Conservation (phyloP, 2,888 invertebrate genomes). For the Lamellibrachia satsuma region DNA sequence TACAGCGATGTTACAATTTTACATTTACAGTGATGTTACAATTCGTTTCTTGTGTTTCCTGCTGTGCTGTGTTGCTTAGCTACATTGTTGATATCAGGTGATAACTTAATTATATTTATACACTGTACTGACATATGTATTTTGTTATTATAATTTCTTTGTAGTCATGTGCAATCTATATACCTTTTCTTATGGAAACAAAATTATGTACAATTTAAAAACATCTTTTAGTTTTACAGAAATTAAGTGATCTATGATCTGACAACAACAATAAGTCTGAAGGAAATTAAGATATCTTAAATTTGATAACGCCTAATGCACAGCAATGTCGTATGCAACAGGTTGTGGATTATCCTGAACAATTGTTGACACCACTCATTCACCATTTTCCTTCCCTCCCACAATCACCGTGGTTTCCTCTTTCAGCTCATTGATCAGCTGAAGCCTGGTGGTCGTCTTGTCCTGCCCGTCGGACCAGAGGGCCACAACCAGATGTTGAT, state of each 20-base stretch:
- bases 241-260: neutral
- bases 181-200: neutral
- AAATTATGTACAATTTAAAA: neutral
- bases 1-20: neutral
- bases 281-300: neutral
- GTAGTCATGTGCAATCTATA: neutral
- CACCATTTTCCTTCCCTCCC: neutral
- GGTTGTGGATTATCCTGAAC: neutral
- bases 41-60: neutral
- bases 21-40: neutral
- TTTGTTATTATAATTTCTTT: neutral
- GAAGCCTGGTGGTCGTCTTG: constrained; percentile 89
- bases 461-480: constrained; percentile 81
- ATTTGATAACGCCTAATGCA: neutral
- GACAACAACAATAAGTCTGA: neutral
- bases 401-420: neutral
- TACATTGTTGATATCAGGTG: neutral
- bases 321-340: neutral
- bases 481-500: constrained; percentile 81
- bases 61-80: neutral
- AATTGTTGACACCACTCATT: neutral
- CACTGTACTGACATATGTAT: neutral
- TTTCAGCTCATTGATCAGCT: constrained; percentile 83
- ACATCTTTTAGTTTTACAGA: neutral
- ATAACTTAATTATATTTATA: neutral